Conservation (phyloP, 2,888 invertebrate genomes). For the Drosophila heteroneura region DNA sequence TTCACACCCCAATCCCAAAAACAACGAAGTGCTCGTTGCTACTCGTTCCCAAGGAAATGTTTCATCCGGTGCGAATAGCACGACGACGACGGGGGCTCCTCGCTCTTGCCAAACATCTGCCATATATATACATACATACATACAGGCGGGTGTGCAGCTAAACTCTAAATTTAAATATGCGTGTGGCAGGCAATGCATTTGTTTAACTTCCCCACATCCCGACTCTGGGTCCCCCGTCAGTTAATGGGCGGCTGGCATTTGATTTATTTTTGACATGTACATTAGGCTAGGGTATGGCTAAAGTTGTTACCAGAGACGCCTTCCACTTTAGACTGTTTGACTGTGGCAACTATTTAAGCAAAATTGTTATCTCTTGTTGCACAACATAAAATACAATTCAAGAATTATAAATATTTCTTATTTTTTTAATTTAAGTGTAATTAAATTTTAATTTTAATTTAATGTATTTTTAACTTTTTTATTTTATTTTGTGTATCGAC, state of each 20-base stretch:
- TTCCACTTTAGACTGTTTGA: background rate
- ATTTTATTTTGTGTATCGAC: background rate
- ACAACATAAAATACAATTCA: background rate
- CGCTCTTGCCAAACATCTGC: constrained; percentile 46
- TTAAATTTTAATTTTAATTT: background rate
- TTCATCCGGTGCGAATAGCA: constrained; percentile 47
- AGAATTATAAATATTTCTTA: background rate
- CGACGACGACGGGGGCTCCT: constrained; percentile 18
- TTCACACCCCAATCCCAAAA: constrained; percentile 36
- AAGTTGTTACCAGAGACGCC: background rate
- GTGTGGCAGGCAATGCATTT: constrained; percentile 28
- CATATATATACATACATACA: constrained; percentile 22
- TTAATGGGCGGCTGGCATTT: constrained; percentile 13
- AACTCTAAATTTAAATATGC: constrained; percentile 45
- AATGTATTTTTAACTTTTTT: background rate
- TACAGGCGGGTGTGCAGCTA: constrained; percentile 33
- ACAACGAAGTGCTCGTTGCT: constrained; percentile 1
- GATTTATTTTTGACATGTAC: constrained; percentile 33
- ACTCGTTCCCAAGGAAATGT: constrained; percentile 36
- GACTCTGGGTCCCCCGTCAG: background rate
- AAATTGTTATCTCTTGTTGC: background rate
- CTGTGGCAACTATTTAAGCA: background rate
- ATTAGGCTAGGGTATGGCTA: constrained; percentile 24
- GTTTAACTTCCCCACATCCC: constrained; percentile 23
- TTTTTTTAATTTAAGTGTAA: background rate